Base-by-base conservation (phyloP, 2,888 invertebrate genomes). In the Orchestes rusci region DNA sequence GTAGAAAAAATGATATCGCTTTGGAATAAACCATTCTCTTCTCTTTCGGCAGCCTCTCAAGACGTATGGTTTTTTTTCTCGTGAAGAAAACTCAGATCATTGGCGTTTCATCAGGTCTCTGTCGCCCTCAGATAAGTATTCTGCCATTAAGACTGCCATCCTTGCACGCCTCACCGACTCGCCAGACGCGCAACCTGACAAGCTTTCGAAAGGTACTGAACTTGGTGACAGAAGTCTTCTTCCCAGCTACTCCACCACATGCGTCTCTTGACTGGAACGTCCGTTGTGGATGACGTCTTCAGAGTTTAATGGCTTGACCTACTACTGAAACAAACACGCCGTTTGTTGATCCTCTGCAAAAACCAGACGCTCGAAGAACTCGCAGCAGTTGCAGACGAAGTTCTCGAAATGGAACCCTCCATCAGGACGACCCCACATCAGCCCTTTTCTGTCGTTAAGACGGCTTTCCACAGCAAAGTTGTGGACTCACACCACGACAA, bases 171-270 rank as follows among this genome's bases (percentile, higher is more conserved):
- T n/a, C 5, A 34, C 34, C 4, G 34, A 34, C 34, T 34, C 34
- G 8, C 16, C 17, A 7, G 34, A 34, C 34, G 7, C 16, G 7
- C 34, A 34, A 16, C 34, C 17, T 7, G 16, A 34, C 34, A 34
- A 16, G 34, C 17, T 34, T 17, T 17, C 17, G 5, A 34, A 15
- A 16, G 34, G 17, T 17, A 17, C 17, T 7, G 15, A 34, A 16
- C 34, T 34, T 16, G 34, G 34, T 16, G 34, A 34, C 17, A 13
- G 17, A 34, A 34, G 17, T 16, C 34, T n/a, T n/a, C 34, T 7
- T 34, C 13, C 5, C 34, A 34, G 15, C 34, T 34, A 7, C 34
- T 34, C 7, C 17, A 17, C 5, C 31, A 31, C 13, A 34, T 34
- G 34, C 7, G 15, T 7, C 5, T 17, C 16, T 12, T 34, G 12